Evolutionary conservation across 2,888 invertebrate species (phyloP), one percentile per base, ranked within the genome.

Genomic region (Drosophila limbata): DNA sequence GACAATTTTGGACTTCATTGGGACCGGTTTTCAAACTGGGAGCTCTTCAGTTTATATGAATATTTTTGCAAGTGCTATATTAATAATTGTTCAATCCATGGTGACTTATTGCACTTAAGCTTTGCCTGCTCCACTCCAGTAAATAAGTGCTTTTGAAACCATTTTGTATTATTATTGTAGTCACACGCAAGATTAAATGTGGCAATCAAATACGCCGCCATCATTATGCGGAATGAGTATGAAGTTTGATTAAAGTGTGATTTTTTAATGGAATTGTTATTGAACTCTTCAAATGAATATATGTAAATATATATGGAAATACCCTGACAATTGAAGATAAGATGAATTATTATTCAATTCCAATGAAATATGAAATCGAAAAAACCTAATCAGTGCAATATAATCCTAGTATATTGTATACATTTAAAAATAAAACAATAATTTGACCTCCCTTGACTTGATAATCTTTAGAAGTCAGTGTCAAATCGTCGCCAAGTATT

Each of bases 131-230:
- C 50, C 57, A 53, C 25, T 25, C 25, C 8, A 28, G 13, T 52
- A 42, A 50, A 39, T 48, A 56, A 57, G 61, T 72, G 57, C 31
- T 51, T 51, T 60, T 37, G 25, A 57, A 62, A 63, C 67, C 25
- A 60, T 53, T 28, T 47, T 31, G 19, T 21, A 56, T 25, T 73
- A 40, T 48, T 52, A 47, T 73, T 42, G 25, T 47, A 33, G 55
- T 56, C 56, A 11, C 78, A 77, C 44, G 75, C 53, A 25, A 55
- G 37, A 37, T 31, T 28, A 42, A 62, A 63, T 67, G 63, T 55
- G 48, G 50, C 79, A 78, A 64, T 45, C 55, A 53, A 53, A 31
- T 15, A 15, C 6, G 8, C 28, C 8, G 25, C 21, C 17, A 62
- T 50, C 19, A 53, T 40, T 45, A 40, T 63, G 52, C 11, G 11